Base-by-base conservation (phyloP, 35 echinoderm and acorn worm genomes). In the Holothuria glaberrima region DNA sequence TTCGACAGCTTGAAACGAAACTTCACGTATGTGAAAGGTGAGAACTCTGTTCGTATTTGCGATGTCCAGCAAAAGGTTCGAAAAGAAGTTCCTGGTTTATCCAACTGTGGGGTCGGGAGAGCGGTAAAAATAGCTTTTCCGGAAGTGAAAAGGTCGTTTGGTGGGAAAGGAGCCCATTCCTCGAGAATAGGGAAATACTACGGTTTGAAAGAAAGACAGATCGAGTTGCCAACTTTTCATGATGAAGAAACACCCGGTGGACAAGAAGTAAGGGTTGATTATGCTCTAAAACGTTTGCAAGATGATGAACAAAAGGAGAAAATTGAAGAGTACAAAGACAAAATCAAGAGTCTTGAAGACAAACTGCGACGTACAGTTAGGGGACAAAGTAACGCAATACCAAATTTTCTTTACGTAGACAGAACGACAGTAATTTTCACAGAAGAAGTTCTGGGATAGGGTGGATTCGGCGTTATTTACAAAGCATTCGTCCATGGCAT, bases 61-160 rank as follows among this genome's bases (percentile, higher is more conserved):
- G 16, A 61, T 61, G 58, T 61, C 58, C 3, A 61, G 58, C 16
- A 61, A 61, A 61, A 61, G 58, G 58, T 61, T 61, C 58, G 3
- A 61, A n/a, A 61, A 61, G 16, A 61, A 61, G 58, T 61, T 14
- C 58, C 58, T 61, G 58, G 58, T 61, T 21, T 61, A 61, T 61
- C 58, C 58, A 61, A 61, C 58, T 61, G 58, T 3, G 3, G 58
- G 58, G n/a, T 61, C 3, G 58, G 58, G 58, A 61, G 58, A 61
- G 58, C 58, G 58, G 58, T 61, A n/a, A 61, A 61, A 61, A 61
- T 61, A 61, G 58, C 58, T 61, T 61, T 61, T 61, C 58, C 58
- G 58, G 16, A 14, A 61, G 58, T 61, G 16, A 61, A 61, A 61
- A 61, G n/a, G 2, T 61, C 58, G 58, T 61, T 61, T 61, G 16